Base-by-base conservation (phyloP, 2,797 vertebrate genomes). In the Lithobates sylvaticus region DNA sequence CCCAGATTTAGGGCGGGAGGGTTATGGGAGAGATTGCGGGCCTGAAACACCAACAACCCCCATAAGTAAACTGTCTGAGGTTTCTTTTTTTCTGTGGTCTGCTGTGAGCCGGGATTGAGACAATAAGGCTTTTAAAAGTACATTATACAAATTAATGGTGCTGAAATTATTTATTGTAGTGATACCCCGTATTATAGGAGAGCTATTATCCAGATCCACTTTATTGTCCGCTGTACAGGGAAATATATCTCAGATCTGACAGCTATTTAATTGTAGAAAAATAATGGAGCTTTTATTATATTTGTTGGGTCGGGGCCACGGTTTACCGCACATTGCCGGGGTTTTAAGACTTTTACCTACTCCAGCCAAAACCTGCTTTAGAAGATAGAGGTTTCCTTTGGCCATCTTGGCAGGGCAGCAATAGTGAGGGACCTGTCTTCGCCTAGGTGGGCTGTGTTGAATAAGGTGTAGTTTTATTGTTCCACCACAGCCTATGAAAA, bases 91-190 rank as follows among this genome's bases (percentile, higher is more conserved):
- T 58, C 50, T 58, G 50, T 13, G 64, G 27, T 65, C 16, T 13
- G n/a, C 65, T 26, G 26, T 15, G 26, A 67, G 65, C 26, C 65
- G 26, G 10, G 10, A 26, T 29, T 5, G 65, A 26, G 27, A 26
- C 65, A 26, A 26, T 67, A 67, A 29, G 65, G 65, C 65, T 29
- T 29, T 67, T 13, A 67, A 67, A 67, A 67, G n/a, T 67, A 29
- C 65, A 67, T 67, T 67, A 67, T 67, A 29, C 65, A 67, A 67
- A 67, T 67, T 67, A 67, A 67, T 67, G 65, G 10, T 74, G 72
- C 72, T 42, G 72, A 74, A 74, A 39, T 34, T 23, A 74, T 74
- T 74, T 74, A 39, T 39, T n/a, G 72, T 29, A 18, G 29, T 23
- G 34, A 74, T n/a, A 5, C 50, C 27, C 7, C 10, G 36, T 67